These are phyloP conservation scores for Anhinga rufa DNA, from an alignment of 2,113 vertebrate species.

Conservation along the genomic window DNA sequence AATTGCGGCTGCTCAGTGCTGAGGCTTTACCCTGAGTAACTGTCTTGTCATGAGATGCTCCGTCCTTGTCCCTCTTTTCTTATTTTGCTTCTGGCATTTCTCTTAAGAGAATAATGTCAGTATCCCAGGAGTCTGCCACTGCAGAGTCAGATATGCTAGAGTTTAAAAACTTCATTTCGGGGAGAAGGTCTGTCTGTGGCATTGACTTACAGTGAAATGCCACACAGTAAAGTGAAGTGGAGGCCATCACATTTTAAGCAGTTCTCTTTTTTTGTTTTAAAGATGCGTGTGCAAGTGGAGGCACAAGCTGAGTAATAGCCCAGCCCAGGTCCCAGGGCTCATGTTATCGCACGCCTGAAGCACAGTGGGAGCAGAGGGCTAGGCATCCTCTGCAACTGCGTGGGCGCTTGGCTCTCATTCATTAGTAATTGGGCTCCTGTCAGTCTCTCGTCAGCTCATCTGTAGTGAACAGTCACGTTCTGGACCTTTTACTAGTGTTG, in stretches of 20 bases:
- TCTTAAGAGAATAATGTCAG: not conserved
- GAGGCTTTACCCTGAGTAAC: not conserved
- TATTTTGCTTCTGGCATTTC: conserved; percentile 16
- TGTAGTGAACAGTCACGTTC: not conserved
- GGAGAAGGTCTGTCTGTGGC: not conserved
- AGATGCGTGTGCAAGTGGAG: not conserved
- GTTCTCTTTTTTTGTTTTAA: not conserved
- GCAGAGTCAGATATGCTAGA: not conserved
- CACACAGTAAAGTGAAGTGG: not conserved
- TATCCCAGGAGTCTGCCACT: not conserved
- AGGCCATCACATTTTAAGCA: not conserved
- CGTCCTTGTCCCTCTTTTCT: conserved; percentile 46
- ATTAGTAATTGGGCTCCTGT: not conserved
- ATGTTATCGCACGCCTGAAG: not conserved
- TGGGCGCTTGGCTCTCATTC: not conserved
- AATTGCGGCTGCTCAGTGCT: not conserved
- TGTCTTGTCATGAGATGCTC: not conserved
- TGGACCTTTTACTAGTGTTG: not conserved
- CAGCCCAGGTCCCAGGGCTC: not conserved
- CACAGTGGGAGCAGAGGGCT: not conserved
- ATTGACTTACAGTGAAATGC: not conserved
- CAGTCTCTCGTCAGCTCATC: not conserved
- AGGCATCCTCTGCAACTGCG: not conserved
- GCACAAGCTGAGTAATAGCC: not conserved
- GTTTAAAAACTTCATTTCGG: conserved; percentile 1